Conservation (phyloP, 2,113 vertebrate species). For the Calidris pygmaea region DNA sequence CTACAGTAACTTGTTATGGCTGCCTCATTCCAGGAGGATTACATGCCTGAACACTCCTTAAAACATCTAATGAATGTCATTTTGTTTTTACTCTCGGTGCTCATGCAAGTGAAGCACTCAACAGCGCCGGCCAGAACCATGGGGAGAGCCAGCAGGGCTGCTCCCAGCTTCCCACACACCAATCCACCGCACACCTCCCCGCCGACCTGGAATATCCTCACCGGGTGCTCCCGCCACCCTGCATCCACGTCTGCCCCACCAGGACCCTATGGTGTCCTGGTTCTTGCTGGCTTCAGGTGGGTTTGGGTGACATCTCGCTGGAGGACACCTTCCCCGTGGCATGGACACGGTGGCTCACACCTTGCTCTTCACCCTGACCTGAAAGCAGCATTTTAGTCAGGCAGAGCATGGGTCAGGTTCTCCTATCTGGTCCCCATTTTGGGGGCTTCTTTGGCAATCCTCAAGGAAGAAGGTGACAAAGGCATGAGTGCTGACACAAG, state of each 20-base stretch:
- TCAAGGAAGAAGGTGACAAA: background rate
- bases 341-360: background rate
- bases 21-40: conserved; percentile 73
- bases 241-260: background rate
- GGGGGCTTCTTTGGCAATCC: background rate
- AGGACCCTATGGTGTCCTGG: background rate
- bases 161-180: conserved; percentile 48
- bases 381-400: background rate
- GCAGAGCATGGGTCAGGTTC: background rate
- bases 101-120: conserved; percentile 65
- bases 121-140: conserved; percentile 29
- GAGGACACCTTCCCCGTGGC: background rate
- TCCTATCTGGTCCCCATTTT: background rate
- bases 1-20: conserved; percentile 74
- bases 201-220: background rate
- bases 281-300: background rate
- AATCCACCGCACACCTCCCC: background rate
- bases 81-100: conserved; percentile 58
- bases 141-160: conserved; percentile 42
- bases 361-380: background rate
- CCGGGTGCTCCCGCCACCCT: background rate
- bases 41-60: conserved; percentile 71
- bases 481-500: background rate
- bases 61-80: conserved; percentile 75
- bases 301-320: accelerated